A percentile compares a stretch with the other conserved stretches of the same genome.
phyloP scores from a whole-genome alignment of 2,888 invertebrate species.

The Zootermopsis nevadensis region DNA sequence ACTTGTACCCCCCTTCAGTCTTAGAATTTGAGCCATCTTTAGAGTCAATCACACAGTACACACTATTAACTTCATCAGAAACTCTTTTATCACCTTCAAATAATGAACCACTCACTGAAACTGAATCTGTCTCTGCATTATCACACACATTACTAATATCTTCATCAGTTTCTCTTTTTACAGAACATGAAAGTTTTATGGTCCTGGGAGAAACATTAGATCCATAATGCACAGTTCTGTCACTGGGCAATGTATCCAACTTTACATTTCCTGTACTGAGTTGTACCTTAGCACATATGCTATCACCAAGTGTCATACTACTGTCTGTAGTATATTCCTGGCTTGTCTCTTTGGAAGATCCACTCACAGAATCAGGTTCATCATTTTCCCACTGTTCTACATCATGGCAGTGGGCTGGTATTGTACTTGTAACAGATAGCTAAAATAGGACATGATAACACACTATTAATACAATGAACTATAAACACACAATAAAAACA shows the following conservation, averaged over 20 bases:
- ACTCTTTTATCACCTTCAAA: background rate
- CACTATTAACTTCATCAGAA: background rate
- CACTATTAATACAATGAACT: too few relatives aligned
- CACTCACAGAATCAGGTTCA: background rate
- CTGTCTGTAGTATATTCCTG: background rate
- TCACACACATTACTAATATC: background rate
- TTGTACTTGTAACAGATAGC: constrained; percentile 37
- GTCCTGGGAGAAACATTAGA: constrained; percentile 15
- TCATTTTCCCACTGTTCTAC: background rate
- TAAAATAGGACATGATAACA: constrained; percentile 8
- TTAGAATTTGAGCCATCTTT: background rate
- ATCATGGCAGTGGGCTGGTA: constrained; percentile 6
- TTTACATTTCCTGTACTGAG: too few relatives aligned
- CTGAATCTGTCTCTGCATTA: background rate
- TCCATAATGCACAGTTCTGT: constrained; percentile 25
- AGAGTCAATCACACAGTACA: constrained; percentile 9
- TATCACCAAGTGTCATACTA: constrained; percentile 13
- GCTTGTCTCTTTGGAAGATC: constrained; percentile 15
- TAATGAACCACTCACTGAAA: background rate
- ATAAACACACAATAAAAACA: too few relatives aligned
- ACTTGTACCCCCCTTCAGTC: background rate
- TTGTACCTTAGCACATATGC: background rate
- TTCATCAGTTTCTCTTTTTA: background rate
- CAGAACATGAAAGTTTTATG: background rate
- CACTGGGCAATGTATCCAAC: background rate